Percentiles rank a stretch among this genome's conserved stretches.
These are phyloP conservation scores for Neodon shergylaensis DNA, from an alignment of 2,113 vertebrate species.

Conservation along the genomic window DNA sequence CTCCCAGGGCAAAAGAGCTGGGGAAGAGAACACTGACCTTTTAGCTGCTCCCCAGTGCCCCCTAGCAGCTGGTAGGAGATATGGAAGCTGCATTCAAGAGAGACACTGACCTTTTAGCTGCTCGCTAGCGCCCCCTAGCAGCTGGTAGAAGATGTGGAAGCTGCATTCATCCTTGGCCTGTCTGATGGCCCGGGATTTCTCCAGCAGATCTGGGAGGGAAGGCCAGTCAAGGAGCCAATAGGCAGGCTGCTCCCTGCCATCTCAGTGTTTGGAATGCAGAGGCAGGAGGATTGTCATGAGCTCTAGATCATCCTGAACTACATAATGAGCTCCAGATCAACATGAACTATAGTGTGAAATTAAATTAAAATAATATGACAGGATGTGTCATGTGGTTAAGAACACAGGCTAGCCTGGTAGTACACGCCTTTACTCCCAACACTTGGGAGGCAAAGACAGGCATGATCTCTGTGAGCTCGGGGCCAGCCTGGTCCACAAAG, in stretches of 20 bases:
- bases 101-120: slow-evolving; percentile 85
- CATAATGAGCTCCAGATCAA: not conserved
- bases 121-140: slow-evolving; percentile 90
- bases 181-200: slow-evolving; percentile 93
- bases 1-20: not conserved
- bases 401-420: not conserved
- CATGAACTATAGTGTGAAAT: not conserved
- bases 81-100: slow-evolving; percentile 91
- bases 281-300: not conserved
- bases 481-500: not conserved
- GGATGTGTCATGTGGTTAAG: not conserved
- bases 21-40: slow-evolving; percentile 79
- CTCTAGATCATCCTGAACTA: not conserved
- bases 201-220: slow-evolving; percentile 88
- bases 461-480: not conserved
- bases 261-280: not conserved
- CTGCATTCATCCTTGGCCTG: slow-evolving; percentile 95
- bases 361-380: not conserved
- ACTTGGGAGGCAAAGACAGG: not conserved
- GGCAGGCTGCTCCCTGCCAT: not conserved
- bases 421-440: not conserved
- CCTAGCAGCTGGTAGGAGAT: slow-evolving; percentile 93
- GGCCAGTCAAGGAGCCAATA: slow-evolving; percentile 77
- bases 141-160: slow-evolving; percentile 95
- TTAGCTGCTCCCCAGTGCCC: slow-evolving; percentile 88